Conservation (phyloP, 2,113 vertebrate species). For the Nannobrachium achirus region DNA sequence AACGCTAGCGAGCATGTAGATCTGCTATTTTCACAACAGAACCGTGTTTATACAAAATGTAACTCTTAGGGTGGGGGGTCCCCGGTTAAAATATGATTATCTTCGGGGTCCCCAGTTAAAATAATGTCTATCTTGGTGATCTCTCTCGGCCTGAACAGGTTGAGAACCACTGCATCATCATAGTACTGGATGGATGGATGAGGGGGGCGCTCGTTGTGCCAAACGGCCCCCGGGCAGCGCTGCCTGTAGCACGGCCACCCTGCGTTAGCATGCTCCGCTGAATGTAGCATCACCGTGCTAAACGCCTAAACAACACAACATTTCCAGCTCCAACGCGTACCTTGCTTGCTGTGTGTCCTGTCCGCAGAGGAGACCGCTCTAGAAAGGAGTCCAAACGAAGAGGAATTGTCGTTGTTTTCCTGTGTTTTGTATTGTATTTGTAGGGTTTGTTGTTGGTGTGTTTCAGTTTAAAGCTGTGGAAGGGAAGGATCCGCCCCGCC, state of each 20-base stretch:
- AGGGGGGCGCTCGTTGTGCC: conserved; percentile 22
- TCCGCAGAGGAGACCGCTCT: conserved; percentile 72
- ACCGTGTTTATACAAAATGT: too few relatives aligned
- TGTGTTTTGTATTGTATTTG: conserved; percentile 68
- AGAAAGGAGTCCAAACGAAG: conserved; percentile 49
- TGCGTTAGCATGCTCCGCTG: conserved; percentile 47
- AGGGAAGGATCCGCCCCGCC: conserved; percentile 86
- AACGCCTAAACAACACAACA: neutral
- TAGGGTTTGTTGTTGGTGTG: too few relatives aligned
- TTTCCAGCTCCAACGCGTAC: conserved; percentile 29
- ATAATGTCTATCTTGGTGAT: too few relatives aligned
- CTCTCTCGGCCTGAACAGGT: too few relatives aligned
- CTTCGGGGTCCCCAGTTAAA: too few relatives aligned
- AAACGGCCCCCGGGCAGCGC: conserved; percentile 59
- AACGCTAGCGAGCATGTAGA: too few relatives aligned
- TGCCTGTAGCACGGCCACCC: conserved; percentile 18
- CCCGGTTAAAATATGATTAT: too few relatives aligned
- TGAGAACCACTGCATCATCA: too few relatives aligned
- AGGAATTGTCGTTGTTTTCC: conserved; percentile 69
- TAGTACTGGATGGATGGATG: too few relatives aligned
- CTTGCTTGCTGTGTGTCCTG: conserved; percentile 74
- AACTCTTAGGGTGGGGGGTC: too few relatives aligned
- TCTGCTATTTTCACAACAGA: too few relatives aligned
- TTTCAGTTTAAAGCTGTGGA: conserved; percentile 64
- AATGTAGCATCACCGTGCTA: conserved; percentile 52